Evolutionary conservation across 2,797 vertebrate genomes (phyloP).

Genomic region (Pachyuromys duprasi): DNA sequence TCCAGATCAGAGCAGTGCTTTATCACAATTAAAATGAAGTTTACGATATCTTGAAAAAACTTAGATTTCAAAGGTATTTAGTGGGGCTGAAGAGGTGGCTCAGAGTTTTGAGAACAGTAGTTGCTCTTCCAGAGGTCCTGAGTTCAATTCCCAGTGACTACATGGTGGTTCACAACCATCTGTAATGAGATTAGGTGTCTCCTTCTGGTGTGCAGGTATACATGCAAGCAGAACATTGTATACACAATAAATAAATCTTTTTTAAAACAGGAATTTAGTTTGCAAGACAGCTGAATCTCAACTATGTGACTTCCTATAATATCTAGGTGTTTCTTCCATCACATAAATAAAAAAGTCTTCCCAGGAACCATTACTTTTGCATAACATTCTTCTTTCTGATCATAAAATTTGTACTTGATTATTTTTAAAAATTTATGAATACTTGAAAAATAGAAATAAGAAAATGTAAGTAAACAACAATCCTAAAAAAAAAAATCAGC

Average conservation of each 20-base stretch:
- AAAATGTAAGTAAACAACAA: constrained; percentile 29
- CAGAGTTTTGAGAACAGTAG: no score
- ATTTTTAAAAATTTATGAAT: background rate
- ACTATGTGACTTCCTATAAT: background rate
- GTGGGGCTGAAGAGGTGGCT: no score
- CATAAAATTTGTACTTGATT: background rate
- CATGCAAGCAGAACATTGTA: no score
- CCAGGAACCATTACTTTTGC: background rate
- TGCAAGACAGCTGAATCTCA: background rate
- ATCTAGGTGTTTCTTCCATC: background rate
- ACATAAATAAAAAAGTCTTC: background rate
- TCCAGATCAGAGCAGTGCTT: background rate
- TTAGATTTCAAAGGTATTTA: background rate
- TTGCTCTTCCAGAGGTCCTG: no score
- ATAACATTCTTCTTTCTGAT: background rate
- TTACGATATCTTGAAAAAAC: background rate
- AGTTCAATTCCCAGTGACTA: no score
- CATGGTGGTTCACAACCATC: no score
- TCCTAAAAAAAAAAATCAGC: background rate
- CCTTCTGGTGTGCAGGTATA: no score
- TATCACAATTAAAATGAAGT: background rate
- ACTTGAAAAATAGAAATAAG: constrained; percentile 9
- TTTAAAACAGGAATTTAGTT: background rate
- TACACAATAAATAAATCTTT: no score
- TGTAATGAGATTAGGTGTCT: no score